Percentiles rank a stretch among this genome's conserved stretches.
Evolutionary conservation across 1,140 invertebrate genomes (phyloP).

Genomic region (Diprion similis): DNA sequence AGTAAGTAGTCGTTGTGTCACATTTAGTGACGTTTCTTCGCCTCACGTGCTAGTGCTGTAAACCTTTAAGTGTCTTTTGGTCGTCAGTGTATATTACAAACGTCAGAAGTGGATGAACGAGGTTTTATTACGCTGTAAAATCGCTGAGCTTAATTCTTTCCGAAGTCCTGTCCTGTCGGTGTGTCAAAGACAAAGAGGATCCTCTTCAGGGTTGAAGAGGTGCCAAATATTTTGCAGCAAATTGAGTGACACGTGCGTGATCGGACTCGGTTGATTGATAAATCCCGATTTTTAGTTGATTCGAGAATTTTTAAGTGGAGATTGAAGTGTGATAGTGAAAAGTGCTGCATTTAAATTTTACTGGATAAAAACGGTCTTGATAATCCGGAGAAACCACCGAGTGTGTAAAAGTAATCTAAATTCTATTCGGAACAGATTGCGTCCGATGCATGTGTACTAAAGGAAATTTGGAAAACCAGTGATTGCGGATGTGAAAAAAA

Average conservation of each 20-base stretch:
- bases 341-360: constrained; percentile 4
- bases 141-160: too few species aligned
- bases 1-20: not conserved
- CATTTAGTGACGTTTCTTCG: not conserved
- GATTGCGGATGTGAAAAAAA: constrained; percentile 2
- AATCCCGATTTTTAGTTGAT: too few species aligned
- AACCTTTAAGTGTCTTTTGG: not conserved
- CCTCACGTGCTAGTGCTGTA: not conserved
- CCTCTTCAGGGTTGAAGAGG: not conserved
- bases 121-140: not conserved
- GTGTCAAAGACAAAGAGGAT: not conserved
- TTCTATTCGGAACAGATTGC: not conserved
- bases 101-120: not conserved
- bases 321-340: not conserved
- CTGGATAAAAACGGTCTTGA: too few species aligned
- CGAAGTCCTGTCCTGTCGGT: too few species aligned
- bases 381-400: too few species aligned
- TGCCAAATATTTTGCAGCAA: not conserved
- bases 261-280: too few species aligned
- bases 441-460: not conserved
- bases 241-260: too few species aligned
- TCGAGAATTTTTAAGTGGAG: not conserved
- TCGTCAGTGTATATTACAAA: not conserved
- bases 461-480: not conserved
- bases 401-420: too few species aligned